Conservation (phyloP, 2,888 invertebrate species). For the Trimorus sp. region DNA sequence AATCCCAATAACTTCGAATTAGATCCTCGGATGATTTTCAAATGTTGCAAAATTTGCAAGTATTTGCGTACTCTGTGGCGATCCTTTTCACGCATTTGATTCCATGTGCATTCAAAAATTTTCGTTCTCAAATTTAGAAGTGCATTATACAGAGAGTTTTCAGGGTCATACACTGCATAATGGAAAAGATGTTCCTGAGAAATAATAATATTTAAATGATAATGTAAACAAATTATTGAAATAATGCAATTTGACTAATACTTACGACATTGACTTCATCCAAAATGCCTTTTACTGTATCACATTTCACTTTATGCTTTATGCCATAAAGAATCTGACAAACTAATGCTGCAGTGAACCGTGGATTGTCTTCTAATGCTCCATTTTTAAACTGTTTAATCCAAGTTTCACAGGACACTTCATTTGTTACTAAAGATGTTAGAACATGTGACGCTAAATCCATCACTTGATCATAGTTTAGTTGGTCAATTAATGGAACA, state of each 20-base stretch:
- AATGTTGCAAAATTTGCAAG: constrained; percentile 36
- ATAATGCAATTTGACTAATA: not conserved
- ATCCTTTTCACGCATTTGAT: constrained; percentile 21
- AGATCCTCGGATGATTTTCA: no score
- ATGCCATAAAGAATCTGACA: constrained; percentile 31
- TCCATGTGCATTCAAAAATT: constrained; percentile 6
- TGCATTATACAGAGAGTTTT: constrained; percentile 1
- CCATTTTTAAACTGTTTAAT: not conserved
- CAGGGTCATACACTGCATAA: constrained; percentile 11
- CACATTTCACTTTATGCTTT: constrained; percentile 21
- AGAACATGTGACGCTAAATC: constrained; percentile 30
- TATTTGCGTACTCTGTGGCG: constrained; percentile 19
- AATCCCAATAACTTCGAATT: no score
- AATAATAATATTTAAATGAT: not conserved
- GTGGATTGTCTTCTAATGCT: constrained; percentile 19
- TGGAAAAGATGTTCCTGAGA: constrained; percentile 22
- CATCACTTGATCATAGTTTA: constrained; percentile 28
- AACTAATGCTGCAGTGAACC: constrained; percentile 30
- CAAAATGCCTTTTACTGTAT: constrained; percentile 24
- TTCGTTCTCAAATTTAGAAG: constrained; percentile 15
- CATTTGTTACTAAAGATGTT: constrained; percentile 2
- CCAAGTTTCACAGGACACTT: constrained; percentile 5
- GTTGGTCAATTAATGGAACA: not conserved
- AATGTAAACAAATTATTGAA: constrained; percentile 3
- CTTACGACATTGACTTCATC: constrained; percentile 40